Conservation (phyloP, 2,797 vertebrate species). For the Pseudocheirus occidentalis region DNA sequence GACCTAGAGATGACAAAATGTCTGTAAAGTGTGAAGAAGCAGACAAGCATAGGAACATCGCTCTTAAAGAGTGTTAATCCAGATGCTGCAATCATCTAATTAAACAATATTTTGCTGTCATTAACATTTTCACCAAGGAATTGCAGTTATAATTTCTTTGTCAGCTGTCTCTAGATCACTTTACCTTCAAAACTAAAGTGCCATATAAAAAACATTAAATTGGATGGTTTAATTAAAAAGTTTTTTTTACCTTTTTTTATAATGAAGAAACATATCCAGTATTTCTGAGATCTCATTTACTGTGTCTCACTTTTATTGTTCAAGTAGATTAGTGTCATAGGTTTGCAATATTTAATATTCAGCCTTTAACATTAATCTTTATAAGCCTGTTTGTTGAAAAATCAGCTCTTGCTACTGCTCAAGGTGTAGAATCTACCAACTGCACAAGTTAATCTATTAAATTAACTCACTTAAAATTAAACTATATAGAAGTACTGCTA, state of each 20-base stretch:
- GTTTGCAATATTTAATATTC: slow-evolving; percentile 84
- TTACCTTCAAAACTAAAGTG: slow-evolving; percentile 87
- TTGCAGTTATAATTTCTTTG: slow-evolving; percentile 91
- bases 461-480: slow-evolving; percentile 65
- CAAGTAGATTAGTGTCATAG: slow-evolving; percentile 83
- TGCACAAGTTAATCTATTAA: slow-evolving; percentile 64
- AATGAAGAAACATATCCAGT: slow-evolving; percentile 83
- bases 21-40: slow-evolving; percentile 93
- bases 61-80: slow-evolving; percentile 93
- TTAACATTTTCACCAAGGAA: slow-evolving; percentile 96
- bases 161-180: slow-evolving; percentile 89
- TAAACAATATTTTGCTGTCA: slow-evolving; percentile 99
- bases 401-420: slow-evolving; percentile 60
- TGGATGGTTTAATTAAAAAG: slow-evolving; percentile 89
- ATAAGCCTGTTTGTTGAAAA: slow-evolving; percentile 70
- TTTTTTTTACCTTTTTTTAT: slow-evolving; percentile 71
- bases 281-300: slow-evolving; percentile 86
- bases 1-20: slow-evolving; percentile 98
- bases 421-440: slow-evolving; percentile 56
- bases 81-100: slow-evolving; percentile 95
- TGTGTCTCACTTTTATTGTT: slow-evolving; percentile 82
- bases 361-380: slow-evolving; percentile 80
- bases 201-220: slow-evolving; percentile 88
- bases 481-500: slow-evolving; percentile 43
- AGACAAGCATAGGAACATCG: slow-evolving; percentile 90